A percentile compares a stretch with the other conserved stretches of the same genome.
These are phyloP conservation scores for Cistogaster globosa DNA, from an alignment of 2,888 invertebrate species.

Conservation along the genomic window DNA sequence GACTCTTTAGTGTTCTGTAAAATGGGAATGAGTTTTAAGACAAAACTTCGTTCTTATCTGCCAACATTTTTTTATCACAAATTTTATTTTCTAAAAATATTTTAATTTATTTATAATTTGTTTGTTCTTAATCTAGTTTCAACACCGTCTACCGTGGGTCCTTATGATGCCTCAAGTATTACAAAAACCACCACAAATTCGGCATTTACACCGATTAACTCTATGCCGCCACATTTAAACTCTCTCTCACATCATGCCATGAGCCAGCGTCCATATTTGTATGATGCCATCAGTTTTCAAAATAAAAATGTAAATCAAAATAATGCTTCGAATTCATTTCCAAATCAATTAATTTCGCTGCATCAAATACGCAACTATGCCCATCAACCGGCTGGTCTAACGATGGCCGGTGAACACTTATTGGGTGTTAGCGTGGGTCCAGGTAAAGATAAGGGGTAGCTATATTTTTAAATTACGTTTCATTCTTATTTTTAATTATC, in stretches of 20 bases:
- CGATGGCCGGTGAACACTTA: conserved; percentile 87
- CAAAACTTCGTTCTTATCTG: neutral
- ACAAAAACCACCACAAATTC: conserved; percentile 88
- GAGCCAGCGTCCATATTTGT: conserved; percentile 92
- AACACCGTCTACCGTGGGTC: conserved; percentile 81
- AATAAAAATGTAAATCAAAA: conserved; percentile 87
- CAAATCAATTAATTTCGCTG: conserved; percentile 96
- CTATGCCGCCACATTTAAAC: conserved; percentile 89
- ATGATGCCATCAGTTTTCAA: conserved; percentile 96
- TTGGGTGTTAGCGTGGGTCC: conserved; percentile 83
- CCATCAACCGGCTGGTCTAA: conserved; percentile 91
- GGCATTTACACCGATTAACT: conserved; percentile 97
- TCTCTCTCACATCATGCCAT: conserved; percentile 88
- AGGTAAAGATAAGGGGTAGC: conserved; percentile 83
- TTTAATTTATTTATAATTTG: neutral
- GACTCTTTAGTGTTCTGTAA: too few species aligned
- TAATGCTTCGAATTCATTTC: conserved; percentile 87
- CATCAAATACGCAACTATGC: conserved; percentile 98
- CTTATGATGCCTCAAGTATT: conserved; percentile 84
- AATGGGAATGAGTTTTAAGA: too few species aligned
- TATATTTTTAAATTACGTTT: conserved; percentile 79
- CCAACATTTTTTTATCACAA: neutral
- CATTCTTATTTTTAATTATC: conserved; percentile 48
- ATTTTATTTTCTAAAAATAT: neutral
- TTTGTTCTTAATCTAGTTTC: conserved; percentile 74